Percentiles rank a stretch among this genome's conserved stretches.
Evolutionary conservation across 2,888 invertebrate genomes (phyloP).

Genomic region (Anthoptus insignis): DNA sequence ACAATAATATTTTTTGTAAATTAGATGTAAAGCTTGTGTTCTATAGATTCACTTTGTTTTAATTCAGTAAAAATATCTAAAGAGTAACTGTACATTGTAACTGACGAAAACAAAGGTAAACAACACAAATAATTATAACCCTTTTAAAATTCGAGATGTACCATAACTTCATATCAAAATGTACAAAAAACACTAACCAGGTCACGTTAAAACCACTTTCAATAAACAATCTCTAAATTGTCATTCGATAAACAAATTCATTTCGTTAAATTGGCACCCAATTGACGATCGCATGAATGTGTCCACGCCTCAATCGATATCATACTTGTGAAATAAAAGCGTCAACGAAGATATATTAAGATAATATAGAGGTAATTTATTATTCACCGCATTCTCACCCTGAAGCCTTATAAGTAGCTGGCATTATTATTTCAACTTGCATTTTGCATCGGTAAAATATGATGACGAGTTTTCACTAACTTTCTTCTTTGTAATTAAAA

Average conservation of each 20-base stretch:
- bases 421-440: conserved; percentile 41
- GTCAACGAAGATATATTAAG: conserved; percentile 55
- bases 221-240: background rate
- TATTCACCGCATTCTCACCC: conserved; percentile 51
- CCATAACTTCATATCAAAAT: too few relatives aligned
- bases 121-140: too few relatives aligned
- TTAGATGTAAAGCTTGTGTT: too few relatives aligned
- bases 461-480: background rate
- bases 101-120: too few relatives aligned
- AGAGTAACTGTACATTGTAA: too few relatives aligned
- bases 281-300: conserved; percentile 9
- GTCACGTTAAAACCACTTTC: background rate
- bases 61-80: too few relatives aligned
- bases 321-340: conserved; percentile 53
- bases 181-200: background rate
- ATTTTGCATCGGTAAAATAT: background rate
- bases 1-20: too few relatives aligned
- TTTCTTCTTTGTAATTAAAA: background rate
- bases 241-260: background rate
- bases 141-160: too few relatives aligned
- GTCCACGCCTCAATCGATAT: conserved; percentile 22
- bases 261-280: conserved; percentile 11
- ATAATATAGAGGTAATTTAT: conserved; percentile 60
- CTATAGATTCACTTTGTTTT: too few relatives aligned
- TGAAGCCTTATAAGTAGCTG: conserved; percentile 57